These are phyloP conservation scores for Eupithecia tripunctaria DNA, from an alignment of 2,888 invertebrate species.

Conservation along the genomic window DNA sequence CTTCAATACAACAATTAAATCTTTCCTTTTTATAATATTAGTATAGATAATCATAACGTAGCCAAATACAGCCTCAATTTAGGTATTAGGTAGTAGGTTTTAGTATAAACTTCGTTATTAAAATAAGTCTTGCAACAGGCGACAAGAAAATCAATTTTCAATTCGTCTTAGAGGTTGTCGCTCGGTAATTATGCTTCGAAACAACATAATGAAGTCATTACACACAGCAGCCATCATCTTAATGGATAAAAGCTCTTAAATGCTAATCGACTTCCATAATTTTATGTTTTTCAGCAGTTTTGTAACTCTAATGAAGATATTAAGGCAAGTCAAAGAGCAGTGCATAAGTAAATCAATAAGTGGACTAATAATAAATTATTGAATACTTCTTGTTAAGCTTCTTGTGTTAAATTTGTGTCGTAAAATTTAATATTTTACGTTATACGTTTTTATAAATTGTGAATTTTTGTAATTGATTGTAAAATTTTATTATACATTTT, in stretches of 20 bases:
- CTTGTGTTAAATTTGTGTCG: neutral
- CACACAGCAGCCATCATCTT: conserved; percentile 65
- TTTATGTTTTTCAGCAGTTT: conserved; percentile 59
- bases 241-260: conserved; percentile 81
- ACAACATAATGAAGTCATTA: conserved; percentile 74
- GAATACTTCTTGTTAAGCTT: conserved; percentile 12
- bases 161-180: conserved; percentile 48
- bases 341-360: conserved; percentile 26
- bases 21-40: no score
- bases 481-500: neutral
- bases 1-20: no score
- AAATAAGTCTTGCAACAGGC: conserved; percentile 20
- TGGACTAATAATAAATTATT: conserved; percentile 1
- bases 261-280: conserved; percentile 66
- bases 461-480: neutral
- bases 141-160: conserved; percentile 48
- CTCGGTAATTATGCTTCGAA: conserved; percentile 54
- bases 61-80: neutral
- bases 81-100: no score
- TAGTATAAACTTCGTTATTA: conserved; percentile 3
- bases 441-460: neutral
- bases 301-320: conserved; percentile 46
- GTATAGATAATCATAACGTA: neutral
- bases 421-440: neutral
- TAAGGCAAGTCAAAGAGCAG: conserved; percentile 25